Evolutionary conservation across 2,888 invertebrate genomes (phyloP), one percentile per base, ranked within the genome.

Genomic region (Clivina fossor): DNA sequence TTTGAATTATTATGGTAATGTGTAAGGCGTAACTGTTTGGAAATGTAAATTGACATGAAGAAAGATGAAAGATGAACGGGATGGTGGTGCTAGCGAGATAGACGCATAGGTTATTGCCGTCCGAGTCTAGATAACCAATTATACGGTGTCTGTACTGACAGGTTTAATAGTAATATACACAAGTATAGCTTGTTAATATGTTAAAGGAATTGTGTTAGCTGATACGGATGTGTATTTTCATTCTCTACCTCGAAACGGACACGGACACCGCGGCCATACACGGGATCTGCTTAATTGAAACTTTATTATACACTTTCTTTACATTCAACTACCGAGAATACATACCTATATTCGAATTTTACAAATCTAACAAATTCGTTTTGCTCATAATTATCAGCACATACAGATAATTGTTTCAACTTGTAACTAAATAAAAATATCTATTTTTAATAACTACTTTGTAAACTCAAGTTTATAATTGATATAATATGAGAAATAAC

Each of bases 1-100:
- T 71, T 71, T 72, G 71, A 73, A 73, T 73, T 73, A 73, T 73
- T 73, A 73, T 72, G 73, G 71, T 73, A 72, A 73, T 73, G 69
- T 68, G 65, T 69, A 69, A 73, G 73, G 73, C 73, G 72, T 72
- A 72, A 71, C 71, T 72, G 72, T 72, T 73, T 72, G 73, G 64
- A 72, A 72, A 73, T 72, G 70, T 72, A 73, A 73, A 73, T 73
- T 73, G 72, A 72, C 71, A 71, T 73, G 58, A 70, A 77, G 62
- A 59, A 71, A 67, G 76, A 76, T 48, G 57, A 58, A 61, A 61
- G 58, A 67, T 62, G 57, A 47, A 20, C 5, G 28, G 26, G 46
- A 35, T 19, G 44, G 56, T 59, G 49, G 62, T 58, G 64, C 61
- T 67, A 75, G 54, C 57, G 66, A 65, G 73, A 72, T 54, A 62